Evolutionary conservation across 1,140 invertebrate genomes (phyloP).

Genomic region (Amyelois transitella): DNA sequence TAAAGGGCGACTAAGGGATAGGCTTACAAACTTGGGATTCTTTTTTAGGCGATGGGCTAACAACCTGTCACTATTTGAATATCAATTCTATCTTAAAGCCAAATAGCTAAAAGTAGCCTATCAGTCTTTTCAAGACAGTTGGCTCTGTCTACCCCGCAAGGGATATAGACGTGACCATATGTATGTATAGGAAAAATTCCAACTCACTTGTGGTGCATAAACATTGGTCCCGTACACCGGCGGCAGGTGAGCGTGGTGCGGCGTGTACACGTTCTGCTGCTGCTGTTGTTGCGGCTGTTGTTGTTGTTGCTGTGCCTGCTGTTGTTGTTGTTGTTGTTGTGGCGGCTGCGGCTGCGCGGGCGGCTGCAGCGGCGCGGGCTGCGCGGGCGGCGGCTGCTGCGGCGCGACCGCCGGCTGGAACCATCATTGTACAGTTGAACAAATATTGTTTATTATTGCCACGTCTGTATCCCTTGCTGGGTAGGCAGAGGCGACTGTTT

Average conservation of each 20-base stretch:
- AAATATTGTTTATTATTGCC: too few relatives aligned
- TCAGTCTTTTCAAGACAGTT: too few relatives aligned
- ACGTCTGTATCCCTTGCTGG: too few relatives aligned
- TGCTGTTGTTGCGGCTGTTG: neutral
- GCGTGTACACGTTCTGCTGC: slow-evolving; percentile 47
- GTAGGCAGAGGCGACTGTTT: too few relatives aligned
- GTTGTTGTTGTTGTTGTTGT: neutral
- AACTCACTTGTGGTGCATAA: slow-evolving; percentile 33
- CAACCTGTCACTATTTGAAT: too few relatives aligned
- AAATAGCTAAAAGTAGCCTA: too few relatives aligned
- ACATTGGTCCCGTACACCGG: slow-evolving; percentile 49
- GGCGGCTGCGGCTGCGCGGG: neutral
- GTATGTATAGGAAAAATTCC: neutral
- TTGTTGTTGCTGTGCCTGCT: neutral
- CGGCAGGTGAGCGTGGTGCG: slow-evolving; percentile 48
- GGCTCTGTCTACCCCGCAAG: too few relatives aligned
- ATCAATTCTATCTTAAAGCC: too few relatives aligned
- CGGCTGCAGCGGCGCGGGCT: neutral
- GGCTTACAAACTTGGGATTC: too few relatives aligned
- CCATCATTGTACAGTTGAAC: neutral
- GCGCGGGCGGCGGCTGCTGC: neutral
- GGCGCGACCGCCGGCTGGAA: neutral
- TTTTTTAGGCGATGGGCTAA: too few relatives aligned
- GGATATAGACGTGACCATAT: neutral
- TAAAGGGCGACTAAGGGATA: too few relatives aligned